Percentiles rank a stretch among this genome's conserved stretches.
These are phyloP conservation scores for Tichodroma muraria DNA, from an alignment of 2,113 vertebrate genomes.

Conservation along the genomic window DNA sequence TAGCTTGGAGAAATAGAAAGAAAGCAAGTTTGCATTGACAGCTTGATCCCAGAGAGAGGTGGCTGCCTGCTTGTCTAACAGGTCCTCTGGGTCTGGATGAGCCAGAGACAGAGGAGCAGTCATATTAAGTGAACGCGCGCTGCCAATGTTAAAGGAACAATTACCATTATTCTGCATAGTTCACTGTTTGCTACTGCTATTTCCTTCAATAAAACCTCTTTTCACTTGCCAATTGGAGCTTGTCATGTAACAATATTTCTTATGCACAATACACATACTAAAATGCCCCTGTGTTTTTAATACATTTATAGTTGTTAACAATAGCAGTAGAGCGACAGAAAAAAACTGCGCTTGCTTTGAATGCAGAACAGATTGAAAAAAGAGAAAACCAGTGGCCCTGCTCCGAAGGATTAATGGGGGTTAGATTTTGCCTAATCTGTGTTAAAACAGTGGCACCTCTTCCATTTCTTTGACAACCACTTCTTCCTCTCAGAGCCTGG, in stretches of 20 bases:
- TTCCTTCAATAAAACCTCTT: constrained; percentile 71
- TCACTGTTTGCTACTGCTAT: constrained; percentile 66
- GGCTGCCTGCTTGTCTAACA: constrained; percentile 70
- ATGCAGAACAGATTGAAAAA: constrained; percentile 29
- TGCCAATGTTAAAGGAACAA: constrained; percentile 68
- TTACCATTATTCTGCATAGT: constrained; percentile 63
- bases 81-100: constrained; percentile 70
- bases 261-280: constrained; percentile 63
- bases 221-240: constrained; percentile 68
- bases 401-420: not conserved
- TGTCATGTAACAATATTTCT: constrained; percentile 72
- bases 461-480: not conserved
- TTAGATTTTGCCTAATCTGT: constrained; percentile 4
- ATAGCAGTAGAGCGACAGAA: constrained; percentile 55
- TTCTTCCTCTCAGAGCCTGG: not conserved
- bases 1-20: constrained; percentile 64
- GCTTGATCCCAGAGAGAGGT: constrained; percentile 73
- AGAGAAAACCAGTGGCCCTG: not conserved
- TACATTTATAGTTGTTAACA: constrained; percentile 69
- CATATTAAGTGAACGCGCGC: constrained; percentile 50
- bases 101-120: constrained; percentile 65
- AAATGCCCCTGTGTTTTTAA: constrained; percentile 71
- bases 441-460: not conserved
- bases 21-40: constrained; percentile 70
- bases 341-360: constrained; percentile 46